Conservation (phyloP, 53 echinoderm and acorn worm species). For the Henricia sp. region DNA sequence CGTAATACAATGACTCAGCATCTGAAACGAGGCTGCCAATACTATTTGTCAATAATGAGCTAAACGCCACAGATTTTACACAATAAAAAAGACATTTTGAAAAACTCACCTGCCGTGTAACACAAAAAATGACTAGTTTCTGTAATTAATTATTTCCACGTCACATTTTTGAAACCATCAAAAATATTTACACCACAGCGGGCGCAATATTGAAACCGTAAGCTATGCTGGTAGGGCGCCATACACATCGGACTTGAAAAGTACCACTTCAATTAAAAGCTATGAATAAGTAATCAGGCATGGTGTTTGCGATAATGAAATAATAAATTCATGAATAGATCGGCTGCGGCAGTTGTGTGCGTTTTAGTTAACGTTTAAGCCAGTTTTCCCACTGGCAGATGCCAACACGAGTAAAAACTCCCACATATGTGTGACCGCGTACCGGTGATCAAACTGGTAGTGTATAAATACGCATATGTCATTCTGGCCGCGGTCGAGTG, state of each 20-base stretch:
- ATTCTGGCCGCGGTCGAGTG: too few relatives aligned
- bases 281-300: slow-evolving; percentile 7
- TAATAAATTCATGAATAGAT: background rate
- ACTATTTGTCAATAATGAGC: too few relatives aligned
- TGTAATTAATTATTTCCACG: too few relatives aligned
- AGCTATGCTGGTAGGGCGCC: background rate
- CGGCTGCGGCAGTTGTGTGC: background rate
- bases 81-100: background rate
- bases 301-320: background rate
- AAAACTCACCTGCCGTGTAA: background rate
- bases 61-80: too few relatives aligned
- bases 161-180: too few relatives aligned
- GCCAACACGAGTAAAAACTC: background rate
- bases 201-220: background rate
- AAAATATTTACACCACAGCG: too few relatives aligned
- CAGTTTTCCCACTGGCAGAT: background rate
- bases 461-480: too few relatives aligned
- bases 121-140: background rate
- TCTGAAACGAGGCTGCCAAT: too few relatives aligned
- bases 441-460: too few relatives aligned
- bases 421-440: background rate
- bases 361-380: slow-evolving; percentile 22
- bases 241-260: background rate
- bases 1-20: too few relatives aligned
- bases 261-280: slow-evolving; percentile 1